Evolutionary conservation across 2,888 invertebrate species (phyloP).

Genomic region (Eupithecia subfuscata): DNA sequence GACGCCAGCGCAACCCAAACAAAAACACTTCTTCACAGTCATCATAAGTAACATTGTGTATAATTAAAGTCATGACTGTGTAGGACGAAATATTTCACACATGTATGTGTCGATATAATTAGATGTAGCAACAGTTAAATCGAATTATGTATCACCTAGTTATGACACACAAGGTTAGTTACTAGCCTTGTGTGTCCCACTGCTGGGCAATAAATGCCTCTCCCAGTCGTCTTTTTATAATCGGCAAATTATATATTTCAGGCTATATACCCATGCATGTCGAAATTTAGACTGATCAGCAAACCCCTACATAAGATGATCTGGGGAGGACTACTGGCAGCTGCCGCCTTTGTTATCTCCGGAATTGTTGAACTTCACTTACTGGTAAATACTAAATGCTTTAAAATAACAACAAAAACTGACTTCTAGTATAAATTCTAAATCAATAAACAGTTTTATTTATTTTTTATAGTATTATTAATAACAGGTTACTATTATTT

Average conservation of each 20-base stretch:
- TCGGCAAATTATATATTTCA: slow-evolving; percentile 44
- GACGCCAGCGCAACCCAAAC: neutral
- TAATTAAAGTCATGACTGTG: neutral
- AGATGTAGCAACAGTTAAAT: neutral
- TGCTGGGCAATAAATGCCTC: neutral
- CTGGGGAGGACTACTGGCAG: slow-evolving; percentile 93
- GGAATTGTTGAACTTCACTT: slow-evolving; percentile 91
- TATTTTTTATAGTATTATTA: neutral
- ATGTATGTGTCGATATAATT: neutral
- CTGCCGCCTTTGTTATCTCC: slow-evolving; percentile 93
- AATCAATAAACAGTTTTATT: neutral
- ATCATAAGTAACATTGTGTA: neutral
- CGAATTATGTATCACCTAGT: neutral
- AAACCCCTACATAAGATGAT: slow-evolving; percentile 95
- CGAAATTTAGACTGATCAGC: slow-evolving; percentile 86
- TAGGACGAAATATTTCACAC: neutral
- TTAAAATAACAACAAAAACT: neutral
- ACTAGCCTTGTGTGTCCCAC: neutral
- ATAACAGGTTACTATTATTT: neutral
- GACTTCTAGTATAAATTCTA: neutral
- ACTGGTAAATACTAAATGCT: slow-evolving; percentile 74
- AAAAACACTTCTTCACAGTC: neutral
- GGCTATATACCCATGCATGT: slow-evolving; percentile 91
- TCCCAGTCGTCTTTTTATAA: neutral
- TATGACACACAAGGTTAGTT: neutral